A percentile compares a stretch with the other conserved stretches of the same genome.
phyloP scores from a whole-genome alignment of 2,113 vertebrate genomes.

The Passer montanus region DNA sequence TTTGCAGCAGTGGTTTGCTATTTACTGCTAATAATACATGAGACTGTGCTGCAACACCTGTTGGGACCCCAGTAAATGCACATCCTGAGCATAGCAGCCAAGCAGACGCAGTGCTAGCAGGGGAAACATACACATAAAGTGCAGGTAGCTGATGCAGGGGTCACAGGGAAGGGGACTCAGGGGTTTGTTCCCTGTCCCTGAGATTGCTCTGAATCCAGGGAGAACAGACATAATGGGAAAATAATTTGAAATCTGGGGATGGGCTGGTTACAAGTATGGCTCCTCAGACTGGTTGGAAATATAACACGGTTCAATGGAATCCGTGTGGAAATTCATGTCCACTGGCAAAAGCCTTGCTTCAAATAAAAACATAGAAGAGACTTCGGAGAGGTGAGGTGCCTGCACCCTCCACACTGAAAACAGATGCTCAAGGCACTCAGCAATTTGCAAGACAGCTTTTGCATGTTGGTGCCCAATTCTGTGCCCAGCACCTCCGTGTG shows the following conservation, averaged over 20 bases:
- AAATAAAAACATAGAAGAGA: not conserved
- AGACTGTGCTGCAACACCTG: not conserved
- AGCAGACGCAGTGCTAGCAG: not conserved
- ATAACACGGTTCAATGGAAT: not conserved
- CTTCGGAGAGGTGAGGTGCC: not conserved
- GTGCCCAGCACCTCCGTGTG: fast-evolving
- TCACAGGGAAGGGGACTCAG: not conserved
- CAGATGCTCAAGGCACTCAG: not conserved
- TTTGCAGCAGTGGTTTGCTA: not conserved
- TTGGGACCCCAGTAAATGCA: not conserved
- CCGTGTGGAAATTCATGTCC: not conserved
- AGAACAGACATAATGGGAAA: not conserved
- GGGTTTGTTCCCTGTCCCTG: not conserved
- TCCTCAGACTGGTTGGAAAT: not conserved
- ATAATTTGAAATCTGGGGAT: not conserved
- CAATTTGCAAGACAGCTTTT: not conserved
- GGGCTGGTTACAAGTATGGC: not conserved
- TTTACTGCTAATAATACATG: not conserved
- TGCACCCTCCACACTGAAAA: not conserved
- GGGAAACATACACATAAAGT: not conserved
- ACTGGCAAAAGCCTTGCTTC: not conserved
- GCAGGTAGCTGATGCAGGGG: not conserved
- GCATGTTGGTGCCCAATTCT: not conserved
- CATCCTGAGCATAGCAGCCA: not conserved
- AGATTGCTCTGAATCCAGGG: too few species aligned